phyloP scores from a whole-genome alignment of 2,888 invertebrate genomes.

The Rhagium mordax region DNA sequence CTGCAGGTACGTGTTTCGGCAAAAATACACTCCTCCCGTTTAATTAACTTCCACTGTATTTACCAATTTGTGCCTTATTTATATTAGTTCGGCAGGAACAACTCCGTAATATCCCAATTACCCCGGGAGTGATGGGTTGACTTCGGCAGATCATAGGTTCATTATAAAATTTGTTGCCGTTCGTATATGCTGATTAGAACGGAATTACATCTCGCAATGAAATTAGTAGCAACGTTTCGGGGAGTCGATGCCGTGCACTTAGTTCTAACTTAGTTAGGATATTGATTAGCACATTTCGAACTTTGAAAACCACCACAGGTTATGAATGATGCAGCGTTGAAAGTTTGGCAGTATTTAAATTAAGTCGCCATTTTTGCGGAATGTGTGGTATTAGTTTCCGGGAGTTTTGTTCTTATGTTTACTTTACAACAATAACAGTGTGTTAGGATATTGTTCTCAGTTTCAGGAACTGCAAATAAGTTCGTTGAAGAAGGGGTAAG shows the following conservation, averaged over 20 bases:
- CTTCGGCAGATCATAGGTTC: conserved; percentile 4
- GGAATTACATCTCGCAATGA: conserved; percentile 9
- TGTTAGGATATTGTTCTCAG: no score
- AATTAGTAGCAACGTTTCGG: background rate
- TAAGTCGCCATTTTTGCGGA: background rate
- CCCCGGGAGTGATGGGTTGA: background rate
- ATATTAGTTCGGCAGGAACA: background rate
- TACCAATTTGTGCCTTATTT: background rate
- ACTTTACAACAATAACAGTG: no score
- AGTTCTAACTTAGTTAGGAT: conserved; percentile 1
- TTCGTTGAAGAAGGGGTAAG: no score
- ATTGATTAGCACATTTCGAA: conserved; percentile 5
- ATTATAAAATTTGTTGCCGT: conserved; percentile 20
- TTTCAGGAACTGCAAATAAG: no score
- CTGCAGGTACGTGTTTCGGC: no score
- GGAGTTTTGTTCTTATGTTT: no score
- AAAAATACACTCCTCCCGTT: no score
- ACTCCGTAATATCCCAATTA: background rate
- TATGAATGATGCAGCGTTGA: background rate
- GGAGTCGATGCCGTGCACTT: conserved; percentile 11
- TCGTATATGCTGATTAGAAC: conserved; percentile 18
- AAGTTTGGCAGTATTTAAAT: background rate
- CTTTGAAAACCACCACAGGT: background rate
- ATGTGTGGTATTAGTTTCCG: no score
- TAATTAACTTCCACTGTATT: no score